phyloP scores from a whole-genome alignment of 2,797 vertebrate species.

The Coendou prehensilis region DNA sequence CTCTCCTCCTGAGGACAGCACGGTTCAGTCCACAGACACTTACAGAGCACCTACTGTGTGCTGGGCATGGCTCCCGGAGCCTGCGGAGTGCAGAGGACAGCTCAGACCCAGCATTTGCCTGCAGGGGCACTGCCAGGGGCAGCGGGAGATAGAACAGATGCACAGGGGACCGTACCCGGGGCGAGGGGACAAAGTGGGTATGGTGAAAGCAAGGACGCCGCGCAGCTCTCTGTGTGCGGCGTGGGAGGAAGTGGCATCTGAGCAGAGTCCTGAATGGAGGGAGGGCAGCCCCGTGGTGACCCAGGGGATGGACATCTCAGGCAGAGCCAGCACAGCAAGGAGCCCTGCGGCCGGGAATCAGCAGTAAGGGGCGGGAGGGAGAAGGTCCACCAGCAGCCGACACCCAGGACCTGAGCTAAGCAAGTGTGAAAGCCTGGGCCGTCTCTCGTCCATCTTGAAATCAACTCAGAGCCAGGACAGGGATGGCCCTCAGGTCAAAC shows the following conservation, averaged over 20 bases:
- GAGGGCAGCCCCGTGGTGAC: neutral
- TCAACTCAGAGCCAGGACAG: neutral
- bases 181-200: neutral
- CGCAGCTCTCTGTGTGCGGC: neutral
- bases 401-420: neutral
- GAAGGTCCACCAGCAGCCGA: fast-evolving
- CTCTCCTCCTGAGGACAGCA: neutral
- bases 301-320: neutral
- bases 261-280: neutral
- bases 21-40: neutral
- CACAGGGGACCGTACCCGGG: neutral
- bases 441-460: no score
- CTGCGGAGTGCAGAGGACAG: neutral
- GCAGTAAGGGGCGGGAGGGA: neutral
- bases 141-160: neutral
- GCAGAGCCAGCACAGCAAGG: neutral
- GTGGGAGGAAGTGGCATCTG: neutral
- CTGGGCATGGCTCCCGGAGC: neutral
- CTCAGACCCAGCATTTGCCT: fast-evolving
- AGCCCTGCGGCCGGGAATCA: fast-evolving
- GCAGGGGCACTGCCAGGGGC: neutral
- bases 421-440: fast-evolving
- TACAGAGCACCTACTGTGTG: neutral
- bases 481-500: fast-evolving
- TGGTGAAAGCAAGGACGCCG: neutral